Percentiles rank a stretch among this genome's conserved stretches.
phyloP scores from a whole-genome alignment of 2,113 vertebrate species.

The Bubalus kerabau region DNA sequence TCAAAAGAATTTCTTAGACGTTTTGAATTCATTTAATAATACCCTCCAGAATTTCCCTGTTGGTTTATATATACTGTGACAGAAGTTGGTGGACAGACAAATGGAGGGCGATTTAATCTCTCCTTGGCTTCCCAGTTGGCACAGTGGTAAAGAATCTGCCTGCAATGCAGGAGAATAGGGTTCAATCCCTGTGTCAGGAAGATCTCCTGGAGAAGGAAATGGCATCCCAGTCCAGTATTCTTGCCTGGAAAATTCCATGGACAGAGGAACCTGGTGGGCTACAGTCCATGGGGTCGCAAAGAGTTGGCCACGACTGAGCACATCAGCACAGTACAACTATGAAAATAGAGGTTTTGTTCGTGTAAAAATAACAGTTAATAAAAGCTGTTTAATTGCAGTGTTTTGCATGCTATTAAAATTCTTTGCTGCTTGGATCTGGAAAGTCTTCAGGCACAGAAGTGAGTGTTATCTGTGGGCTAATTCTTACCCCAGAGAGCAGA shows the following conservation, averaged over 20 bases:
- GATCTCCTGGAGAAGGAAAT: not conserved
- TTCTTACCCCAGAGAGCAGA: conserved; percentile 40
- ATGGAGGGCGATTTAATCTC: not conserved
- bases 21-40: not conserved
- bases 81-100: not conserved
- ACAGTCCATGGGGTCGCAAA: not conserved
- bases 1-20: not conserved
- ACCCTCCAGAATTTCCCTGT: not conserved
- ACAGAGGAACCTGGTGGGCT: not conserved
- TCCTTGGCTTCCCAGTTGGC: not conserved
- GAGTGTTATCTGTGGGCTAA: conserved; percentile 30
- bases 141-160: not conserved
- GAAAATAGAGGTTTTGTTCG: not conserved
- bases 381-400: conserved; percentile 64
- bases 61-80: not conserved
- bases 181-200: not conserved
- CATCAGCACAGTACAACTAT: not conserved
- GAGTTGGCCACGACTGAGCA: not conserved
- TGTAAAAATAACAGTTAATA: conserved; percentile 50
- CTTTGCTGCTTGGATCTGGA: conserved; percentile 50
- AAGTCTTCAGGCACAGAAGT: conserved; percentile 47
- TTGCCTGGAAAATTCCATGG: not conserved
- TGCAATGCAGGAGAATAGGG: not conserved
- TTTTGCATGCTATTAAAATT: conserved; percentile 72
- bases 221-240: not conserved